Percentiles rank a stretch among this genome's conserved stretches.
These are phyloP conservation scores for Polypterus senegalus DNA, from an alignment of 2,113 vertebrate species.

Conservation along the genomic window DNA sequence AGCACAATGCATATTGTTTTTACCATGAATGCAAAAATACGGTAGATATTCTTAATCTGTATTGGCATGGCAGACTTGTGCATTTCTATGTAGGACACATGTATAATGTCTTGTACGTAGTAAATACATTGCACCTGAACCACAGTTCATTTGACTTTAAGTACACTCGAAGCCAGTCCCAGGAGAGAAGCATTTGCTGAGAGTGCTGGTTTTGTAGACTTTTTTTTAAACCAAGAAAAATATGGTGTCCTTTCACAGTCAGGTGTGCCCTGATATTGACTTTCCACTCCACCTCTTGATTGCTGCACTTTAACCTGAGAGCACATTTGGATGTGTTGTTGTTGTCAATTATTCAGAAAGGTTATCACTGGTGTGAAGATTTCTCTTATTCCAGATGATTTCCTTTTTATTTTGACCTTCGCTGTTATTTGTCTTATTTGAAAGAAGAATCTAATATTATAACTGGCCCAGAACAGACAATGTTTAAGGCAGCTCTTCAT, in stretches of 20 bases:
- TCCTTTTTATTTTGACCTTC: background rate
- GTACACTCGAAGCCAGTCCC: background rate
- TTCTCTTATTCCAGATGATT: background rate
- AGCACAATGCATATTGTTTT: too few relatives aligned
- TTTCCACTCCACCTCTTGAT: background rate
- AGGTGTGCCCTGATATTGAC: background rate
- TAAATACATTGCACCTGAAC: background rate
- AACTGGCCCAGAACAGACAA: too few relatives aligned
- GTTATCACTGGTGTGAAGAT: background rate
- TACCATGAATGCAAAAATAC: too few relatives aligned
- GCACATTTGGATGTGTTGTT: background rate
- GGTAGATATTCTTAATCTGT: too few relatives aligned
- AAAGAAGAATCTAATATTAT: too few relatives aligned
- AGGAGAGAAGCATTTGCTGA: background rate
- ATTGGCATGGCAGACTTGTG: too few relatives aligned
- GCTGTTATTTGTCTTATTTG: too few relatives aligned
- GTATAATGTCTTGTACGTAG: too few relatives aligned
- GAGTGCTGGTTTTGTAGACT: background rate
- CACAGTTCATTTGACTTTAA: background rate
- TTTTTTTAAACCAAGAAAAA: background rate
- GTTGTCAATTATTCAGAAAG: slow-evolving; percentile 1
- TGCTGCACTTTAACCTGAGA: background rate
- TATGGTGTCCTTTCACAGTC: background rate
- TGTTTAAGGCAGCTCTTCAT: too few relatives aligned
- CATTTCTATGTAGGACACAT: too few relatives aligned